Conservation (phyloP, 1,140 invertebrate species). For the Rhopalosiphum maidis region DNA sequence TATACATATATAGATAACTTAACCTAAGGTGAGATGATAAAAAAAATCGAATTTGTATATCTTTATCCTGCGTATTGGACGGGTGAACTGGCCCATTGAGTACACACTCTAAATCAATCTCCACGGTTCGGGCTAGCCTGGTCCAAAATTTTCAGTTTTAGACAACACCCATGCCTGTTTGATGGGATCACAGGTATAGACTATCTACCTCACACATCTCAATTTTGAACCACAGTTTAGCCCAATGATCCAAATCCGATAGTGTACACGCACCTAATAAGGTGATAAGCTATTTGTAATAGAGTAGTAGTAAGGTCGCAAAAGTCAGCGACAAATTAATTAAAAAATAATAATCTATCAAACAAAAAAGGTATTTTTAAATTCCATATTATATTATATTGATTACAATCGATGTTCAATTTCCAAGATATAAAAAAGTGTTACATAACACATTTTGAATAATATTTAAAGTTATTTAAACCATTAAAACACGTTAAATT, state of each 20-base stretch:
- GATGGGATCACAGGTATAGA: neutral
- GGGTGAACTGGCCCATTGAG: neutral
- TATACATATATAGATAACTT: too few species aligned
- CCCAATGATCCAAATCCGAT: neutral
- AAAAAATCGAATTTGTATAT: too few species aligned
- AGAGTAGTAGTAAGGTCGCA: too few species aligned
- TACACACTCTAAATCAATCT: neutral
- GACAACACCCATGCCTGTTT: too few species aligned
- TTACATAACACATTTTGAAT: neutral
- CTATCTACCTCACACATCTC: neutral
- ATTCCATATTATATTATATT: too few species aligned
- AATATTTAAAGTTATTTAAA: neutral
- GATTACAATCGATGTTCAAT: too few species aligned
- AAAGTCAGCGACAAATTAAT: too few species aligned
- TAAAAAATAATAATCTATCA: too few species aligned
- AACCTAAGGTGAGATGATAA: too few species aligned
- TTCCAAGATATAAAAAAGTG: too few species aligned
- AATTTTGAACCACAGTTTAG: neutral
- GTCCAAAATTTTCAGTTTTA: neutral
- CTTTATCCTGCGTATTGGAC: too few species aligned
- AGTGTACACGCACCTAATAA: neutral
- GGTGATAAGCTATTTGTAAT: too few species aligned
- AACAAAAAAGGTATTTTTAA: neutral
- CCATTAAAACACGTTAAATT: neutral
- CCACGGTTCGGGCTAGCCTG: neutral